Evolutionary conservation across 2,888 invertebrate species (phyloP).

Genomic region (Nemotelus nigrinus): DNA sequence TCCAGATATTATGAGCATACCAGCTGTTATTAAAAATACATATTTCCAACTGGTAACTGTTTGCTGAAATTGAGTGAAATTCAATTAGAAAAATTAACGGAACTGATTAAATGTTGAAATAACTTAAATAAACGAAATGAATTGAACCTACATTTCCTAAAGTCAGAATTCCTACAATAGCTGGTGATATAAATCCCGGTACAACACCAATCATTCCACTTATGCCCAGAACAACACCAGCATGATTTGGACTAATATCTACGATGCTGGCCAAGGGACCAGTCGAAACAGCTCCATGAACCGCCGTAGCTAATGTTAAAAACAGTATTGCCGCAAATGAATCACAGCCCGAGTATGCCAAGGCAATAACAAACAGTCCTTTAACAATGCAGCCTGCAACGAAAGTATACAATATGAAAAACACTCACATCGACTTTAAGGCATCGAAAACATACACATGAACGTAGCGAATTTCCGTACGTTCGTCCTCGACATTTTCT

Average conservation of each 20-base stretch:
- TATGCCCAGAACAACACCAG: slow-evolving; percentile 71
- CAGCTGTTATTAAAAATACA: slow-evolving; percentile 69
- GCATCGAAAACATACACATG: slow-evolving; percentile 64
- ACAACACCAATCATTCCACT: slow-evolving; percentile 69
- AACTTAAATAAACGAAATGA: background rate
- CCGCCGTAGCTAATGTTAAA: slow-evolving; percentile 71
- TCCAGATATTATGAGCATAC: slow-evolving; percentile 67
- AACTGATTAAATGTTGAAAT: slow-evolving; percentile 4
- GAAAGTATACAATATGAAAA: slow-evolving; percentile 15
- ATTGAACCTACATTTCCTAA: slow-evolving; percentile 69
- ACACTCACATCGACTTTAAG: background rate
- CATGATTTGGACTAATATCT: slow-evolving; percentile 73
- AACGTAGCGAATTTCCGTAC: slow-evolving; percentile 73
- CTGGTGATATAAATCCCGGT: slow-evolving; percentile 72
- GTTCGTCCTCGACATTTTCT: slow-evolving; percentile 70
- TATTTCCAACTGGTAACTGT: slow-evolving; percentile 71
- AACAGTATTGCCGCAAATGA: slow-evolving; percentile 69
- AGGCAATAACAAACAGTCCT: slow-evolving; percentile 70
- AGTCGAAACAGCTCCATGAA: slow-evolving; percentile 74
- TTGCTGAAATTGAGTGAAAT: slow-evolving; percentile 65
- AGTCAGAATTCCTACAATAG: slow-evolving; percentile 71
- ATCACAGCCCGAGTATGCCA: slow-evolving; percentile 74
- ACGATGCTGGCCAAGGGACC: slow-evolving; percentile 74
- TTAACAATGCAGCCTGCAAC: slow-evolving; percentile 69
- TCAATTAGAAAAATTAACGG: slow-evolving; percentile 12